A percentile compares a stretch with the other conserved stretches of the same genome.
Evolutionary conservation across 2,888 invertebrate genomes (phyloP).

Genomic region (Argynnis bischoffii): DNA sequence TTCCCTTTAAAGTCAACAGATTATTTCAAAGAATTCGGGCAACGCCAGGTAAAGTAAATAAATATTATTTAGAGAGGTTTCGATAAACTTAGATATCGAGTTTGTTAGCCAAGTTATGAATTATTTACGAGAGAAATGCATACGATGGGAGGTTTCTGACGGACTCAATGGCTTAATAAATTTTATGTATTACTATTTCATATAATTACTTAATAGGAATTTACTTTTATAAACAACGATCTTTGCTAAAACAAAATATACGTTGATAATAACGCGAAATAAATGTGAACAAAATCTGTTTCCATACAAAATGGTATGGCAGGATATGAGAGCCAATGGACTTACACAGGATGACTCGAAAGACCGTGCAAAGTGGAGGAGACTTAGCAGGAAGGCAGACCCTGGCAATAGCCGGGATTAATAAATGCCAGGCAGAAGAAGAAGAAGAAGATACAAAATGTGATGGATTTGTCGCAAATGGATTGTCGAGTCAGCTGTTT

Average conservation of each 20-base stretch:
- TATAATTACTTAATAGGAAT: background rate
- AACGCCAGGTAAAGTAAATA: slow-evolving; percentile 46
- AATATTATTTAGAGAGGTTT: slow-evolving; percentile 51
- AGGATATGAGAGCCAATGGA: no score
- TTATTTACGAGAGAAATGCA: slow-evolving; percentile 55
- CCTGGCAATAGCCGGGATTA: no score
- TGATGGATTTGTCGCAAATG: no score
- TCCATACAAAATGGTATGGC: no score
- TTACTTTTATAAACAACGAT: background rate
- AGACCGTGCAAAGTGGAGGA: no score
- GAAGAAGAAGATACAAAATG: no score
- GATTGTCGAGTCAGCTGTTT: no score
- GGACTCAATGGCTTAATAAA: background rate
- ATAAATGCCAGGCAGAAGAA: no score
- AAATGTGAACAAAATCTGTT: no score
- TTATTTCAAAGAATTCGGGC: slow-evolving; percentile 31
- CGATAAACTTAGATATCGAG: slow-evolving; percentile 39
- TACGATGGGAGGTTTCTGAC: slow-evolving; percentile 28
- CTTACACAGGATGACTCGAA: no score
- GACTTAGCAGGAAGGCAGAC: no score
- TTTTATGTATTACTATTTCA: slow-evolving; percentile 5
- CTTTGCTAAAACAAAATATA: background rate
- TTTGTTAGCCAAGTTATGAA: slow-evolving; percentile 52
- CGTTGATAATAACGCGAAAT: no score
- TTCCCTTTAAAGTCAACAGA: slow-evolving; percentile 27